A percentile compares a stretch with the other conserved stretches of the same genome.
Evolutionary conservation across 2,113 vertebrate species (phyloP).

Genomic region (Syngnathus floridae): DNA sequence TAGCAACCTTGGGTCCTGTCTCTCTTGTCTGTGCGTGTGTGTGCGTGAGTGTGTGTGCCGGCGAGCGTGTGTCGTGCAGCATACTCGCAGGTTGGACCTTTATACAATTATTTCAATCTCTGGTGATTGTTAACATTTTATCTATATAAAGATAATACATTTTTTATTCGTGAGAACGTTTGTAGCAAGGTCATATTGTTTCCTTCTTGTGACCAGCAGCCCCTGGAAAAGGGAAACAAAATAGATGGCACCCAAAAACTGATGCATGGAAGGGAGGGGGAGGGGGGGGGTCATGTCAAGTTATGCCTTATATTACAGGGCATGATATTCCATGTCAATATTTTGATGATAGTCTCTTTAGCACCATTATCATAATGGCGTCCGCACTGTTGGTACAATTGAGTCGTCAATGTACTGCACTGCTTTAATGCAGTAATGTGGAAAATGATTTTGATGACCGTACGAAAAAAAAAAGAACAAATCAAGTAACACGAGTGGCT

Average conservation of each 20-base stretch:
- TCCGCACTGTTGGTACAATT: conserved; percentile 20
- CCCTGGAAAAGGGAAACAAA: conserved; percentile 45
- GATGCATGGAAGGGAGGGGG: conserved; percentile 32
- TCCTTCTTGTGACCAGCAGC: conserved; percentile 44
- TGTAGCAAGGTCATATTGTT: conserved; percentile 46
- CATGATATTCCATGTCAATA: conserved; percentile 59
- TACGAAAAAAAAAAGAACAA: conserved; percentile 20
- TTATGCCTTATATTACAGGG: conserved; percentile 50
- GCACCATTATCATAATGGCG: conserved; percentile 56
- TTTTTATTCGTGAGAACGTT: conserved; percentile 57
- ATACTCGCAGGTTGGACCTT: conserved; percentile 50
- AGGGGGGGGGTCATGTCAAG: conserved; percentile 48
- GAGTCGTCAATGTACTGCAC: conserved; percentile 43
- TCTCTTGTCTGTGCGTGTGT: conserved; percentile 32
- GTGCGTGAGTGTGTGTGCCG: conserved; percentile 11
- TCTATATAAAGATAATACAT: conserved; percentile 67
- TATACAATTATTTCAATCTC: conserved; percentile 59
- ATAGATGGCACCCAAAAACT: conserved; percentile 31
- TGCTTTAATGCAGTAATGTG: conserved; percentile 31
- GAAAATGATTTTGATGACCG: conserved; percentile 38
- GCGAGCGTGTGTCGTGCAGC: conserved; percentile 29
- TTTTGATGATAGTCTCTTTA: conserved; percentile 49
- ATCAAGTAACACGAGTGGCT: conserved; percentile 34
- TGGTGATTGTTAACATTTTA: conserved; percentile 66
- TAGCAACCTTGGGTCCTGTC: conserved; percentile 48